A percentile compares a stretch with the other conserved stretches of the same genome.
phyloP scores from a whole-genome alignment of 2,113 vertebrate genomes.

The Gavia stellata region DNA sequence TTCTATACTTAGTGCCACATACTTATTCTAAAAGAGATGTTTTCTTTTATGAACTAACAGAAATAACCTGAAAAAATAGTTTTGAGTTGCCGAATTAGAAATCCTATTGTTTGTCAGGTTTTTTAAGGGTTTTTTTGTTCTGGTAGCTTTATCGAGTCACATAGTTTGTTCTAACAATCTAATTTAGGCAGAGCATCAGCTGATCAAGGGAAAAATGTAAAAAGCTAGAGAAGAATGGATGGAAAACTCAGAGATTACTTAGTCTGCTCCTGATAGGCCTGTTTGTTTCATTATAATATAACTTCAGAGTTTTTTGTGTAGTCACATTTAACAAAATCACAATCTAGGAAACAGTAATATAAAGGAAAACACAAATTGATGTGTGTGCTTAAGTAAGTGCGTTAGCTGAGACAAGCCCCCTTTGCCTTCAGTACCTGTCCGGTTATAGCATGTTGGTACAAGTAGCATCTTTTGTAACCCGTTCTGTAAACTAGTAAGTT shows the following conservation, averaged over 20 bases:
- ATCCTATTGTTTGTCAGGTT: neutral
- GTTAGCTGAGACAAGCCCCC: neutral
- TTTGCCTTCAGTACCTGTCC: neutral
- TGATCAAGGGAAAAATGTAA: neutral
- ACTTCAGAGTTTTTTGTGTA: neutral
- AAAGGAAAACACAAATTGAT: neutral
- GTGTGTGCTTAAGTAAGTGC: neutral
- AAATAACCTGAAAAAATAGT: neutral
- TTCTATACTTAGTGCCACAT: neutral
- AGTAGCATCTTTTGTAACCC: neutral
- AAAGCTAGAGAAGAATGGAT: neutral
- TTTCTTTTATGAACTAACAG: neutral
- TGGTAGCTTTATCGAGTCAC: neutral
- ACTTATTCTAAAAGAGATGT: neutral
- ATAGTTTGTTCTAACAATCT: neutral
- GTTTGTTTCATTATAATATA: neutral
- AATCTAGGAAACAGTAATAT: neutral
- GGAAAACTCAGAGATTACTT: neutral
- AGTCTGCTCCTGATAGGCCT: neutral
- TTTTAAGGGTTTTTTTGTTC: neutral
- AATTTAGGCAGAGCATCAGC: neutral
- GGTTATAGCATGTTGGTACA: neutral
- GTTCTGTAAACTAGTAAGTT: neutral
- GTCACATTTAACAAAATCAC: neutral
- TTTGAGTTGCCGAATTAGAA: neutral